Evolutionary conservation across 2,888 invertebrate genomes (phyloP), one percentile per base, ranked within the genome.

Genomic region (Drosophila aldrichi): DNA sequence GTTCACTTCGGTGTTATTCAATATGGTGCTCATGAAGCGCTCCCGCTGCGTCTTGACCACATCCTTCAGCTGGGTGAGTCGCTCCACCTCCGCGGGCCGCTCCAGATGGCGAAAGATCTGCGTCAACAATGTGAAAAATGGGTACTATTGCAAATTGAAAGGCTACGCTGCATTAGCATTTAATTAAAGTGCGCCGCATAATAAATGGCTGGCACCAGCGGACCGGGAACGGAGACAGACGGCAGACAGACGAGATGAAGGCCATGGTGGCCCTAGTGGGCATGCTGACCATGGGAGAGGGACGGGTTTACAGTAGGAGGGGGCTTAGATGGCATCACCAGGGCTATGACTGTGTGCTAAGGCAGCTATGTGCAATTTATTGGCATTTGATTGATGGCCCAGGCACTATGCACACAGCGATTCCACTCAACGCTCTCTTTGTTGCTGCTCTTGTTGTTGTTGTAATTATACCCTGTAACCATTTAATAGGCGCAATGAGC

Each of bases 81-180:
- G 95, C 12, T 94, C 94, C 84, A 96, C 92, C 93, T 97, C 97
- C 0, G 96, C 96, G 3, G 97, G 96, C 84, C 96, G 95, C 92
- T 97, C 97, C 70, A 97, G 94, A 54, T 95, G 95, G 48, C 96
- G 95, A 90, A 97, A 97, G 65, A 97, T 95, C 97, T 97, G 74
- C 25, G 40, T 34, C 32, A 32, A 12, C 55, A 29, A 57, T 25
- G 40, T 44, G 22, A 40, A 46, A 59, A 51, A 58, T 25, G 34
- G 25, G 14, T 16, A 43, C 55, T 54, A 66, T 72, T 49, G 44
- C 62, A 63, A 69, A 70, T 58, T 69, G 78, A 52, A 67, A 54
- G 60, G 43, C 52, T 12, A 51, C 34, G 61, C 52, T 55, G 66
- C 66, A 74, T 78, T 66, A 64, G 51, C 58, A 78, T 73, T 66